Percentiles rank a stretch among this genome's conserved stretches.
Conservation (phyloP, 2,113 vertebrate genomes). For the Tauraco erythrolophus region DNA sequence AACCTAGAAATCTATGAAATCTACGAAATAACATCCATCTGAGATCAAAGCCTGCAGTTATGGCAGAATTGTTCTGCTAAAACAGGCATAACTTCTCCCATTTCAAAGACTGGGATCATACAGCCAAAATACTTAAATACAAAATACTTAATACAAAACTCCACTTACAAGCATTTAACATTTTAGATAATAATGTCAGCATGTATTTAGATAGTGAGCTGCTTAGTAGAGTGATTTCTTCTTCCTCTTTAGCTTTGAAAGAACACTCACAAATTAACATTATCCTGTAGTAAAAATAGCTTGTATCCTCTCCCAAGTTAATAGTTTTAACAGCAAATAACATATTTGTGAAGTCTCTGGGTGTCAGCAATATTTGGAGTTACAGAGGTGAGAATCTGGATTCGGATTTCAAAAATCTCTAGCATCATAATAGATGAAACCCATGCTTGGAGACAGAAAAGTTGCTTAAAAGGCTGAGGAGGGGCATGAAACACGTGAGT, state of each 20-base stretch:
- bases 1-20: too few species aligned
- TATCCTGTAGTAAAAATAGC: not conserved
- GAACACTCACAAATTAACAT: not conserved
- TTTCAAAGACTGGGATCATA: not conserved
- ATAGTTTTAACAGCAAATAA: not conserved
- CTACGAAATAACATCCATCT: too few species aligned
- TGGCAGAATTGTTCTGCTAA: not conserved
- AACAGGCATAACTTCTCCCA: not conserved
- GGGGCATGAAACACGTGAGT: not conserved
- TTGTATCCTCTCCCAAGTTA: not conserved
- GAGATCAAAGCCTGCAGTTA: not conserved
- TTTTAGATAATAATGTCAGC: not conserved
- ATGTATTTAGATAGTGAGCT: not conserved
- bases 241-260: not conserved
- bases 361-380: not conserved
- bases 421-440: not conserved
- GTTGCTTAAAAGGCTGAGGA: not conserved
- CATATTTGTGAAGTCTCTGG: not conserved
- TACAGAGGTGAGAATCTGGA: not conserved
- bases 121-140: not conserved
- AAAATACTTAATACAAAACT: too few species aligned
- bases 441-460: not conserved
- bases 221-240: not conserved
- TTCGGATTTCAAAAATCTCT: not conserved
- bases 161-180: not conserved